Conservation (phyloP, 2,113 vertebrate species). For the Ochotona curzoniae region DNA sequence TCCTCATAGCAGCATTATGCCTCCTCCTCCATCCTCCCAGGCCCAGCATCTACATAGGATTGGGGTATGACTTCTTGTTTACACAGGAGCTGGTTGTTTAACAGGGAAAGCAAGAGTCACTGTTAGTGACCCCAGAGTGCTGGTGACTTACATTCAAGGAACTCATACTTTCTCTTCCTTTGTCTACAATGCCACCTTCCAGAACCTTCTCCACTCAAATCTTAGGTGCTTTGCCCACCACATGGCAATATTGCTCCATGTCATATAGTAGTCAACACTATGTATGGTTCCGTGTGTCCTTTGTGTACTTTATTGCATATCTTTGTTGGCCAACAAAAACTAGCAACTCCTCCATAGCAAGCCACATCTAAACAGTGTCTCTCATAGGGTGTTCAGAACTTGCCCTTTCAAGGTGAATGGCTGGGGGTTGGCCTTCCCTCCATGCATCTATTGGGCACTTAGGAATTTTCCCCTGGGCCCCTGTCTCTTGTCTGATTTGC, state of each 20-base stretch:
- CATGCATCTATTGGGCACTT: not conserved
- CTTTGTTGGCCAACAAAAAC: not conserved
- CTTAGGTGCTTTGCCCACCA: not conserved
- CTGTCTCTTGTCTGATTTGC: not conserved
- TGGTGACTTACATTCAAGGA: not conserved
- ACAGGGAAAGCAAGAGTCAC: not conserved
- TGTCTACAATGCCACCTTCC: not conserved
- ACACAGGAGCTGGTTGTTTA: not conserved
- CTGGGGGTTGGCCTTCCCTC: not conserved
- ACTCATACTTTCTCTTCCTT: not conserved
- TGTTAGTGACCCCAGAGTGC: not conserved
- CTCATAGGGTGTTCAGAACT: not conserved
- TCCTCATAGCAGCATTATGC: not conserved
- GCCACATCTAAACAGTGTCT: not conserved
- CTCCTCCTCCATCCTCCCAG: not conserved
- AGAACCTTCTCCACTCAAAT: conserved; percentile 7
- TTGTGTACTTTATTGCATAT: not conserved
- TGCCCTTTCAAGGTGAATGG: not conserved
- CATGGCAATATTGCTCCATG: not conserved
- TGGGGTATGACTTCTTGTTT: not conserved
- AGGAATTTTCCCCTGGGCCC: not conserved
- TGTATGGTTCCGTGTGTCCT: not conserved
- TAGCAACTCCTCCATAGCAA: not conserved
- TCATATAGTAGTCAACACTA: not conserved
- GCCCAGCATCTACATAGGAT: not conserved